phyloP scores from a whole-genome alignment of 2,113 vertebrate genomes.

The Boulengeromyrus knoepffleri region DNA sequence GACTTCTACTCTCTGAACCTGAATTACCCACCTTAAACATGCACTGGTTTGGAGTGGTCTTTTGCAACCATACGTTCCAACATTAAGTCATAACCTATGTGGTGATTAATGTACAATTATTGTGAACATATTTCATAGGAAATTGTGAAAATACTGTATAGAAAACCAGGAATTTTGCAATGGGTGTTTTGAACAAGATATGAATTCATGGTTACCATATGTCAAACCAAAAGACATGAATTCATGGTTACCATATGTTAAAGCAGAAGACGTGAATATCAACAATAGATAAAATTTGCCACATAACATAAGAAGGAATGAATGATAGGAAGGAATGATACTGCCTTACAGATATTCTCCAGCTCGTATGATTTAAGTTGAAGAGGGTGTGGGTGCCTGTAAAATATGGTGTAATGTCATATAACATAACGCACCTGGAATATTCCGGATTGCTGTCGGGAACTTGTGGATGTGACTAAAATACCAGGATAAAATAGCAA shows the following conservation, averaged over 20 bases:
- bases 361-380: neutral
- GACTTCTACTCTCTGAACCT: neutral
- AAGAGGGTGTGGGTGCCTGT: neutral
- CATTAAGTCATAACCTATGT: neutral
- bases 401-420: neutral
- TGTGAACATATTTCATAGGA: neutral
- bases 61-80: neutral
- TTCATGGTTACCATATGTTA: neutral
- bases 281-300: neutral
- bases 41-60: neutral
- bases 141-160: neutral
- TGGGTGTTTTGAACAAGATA: neutral
- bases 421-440: neutral
- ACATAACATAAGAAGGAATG: neutral
- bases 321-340: neutral
- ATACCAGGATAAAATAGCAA: neutral
- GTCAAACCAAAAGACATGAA: neutral
- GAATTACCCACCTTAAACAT: neutral
- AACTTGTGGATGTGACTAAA: neutral
- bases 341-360: neutral
- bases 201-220: neutral
- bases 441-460: neutral
- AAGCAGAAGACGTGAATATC: neutral
- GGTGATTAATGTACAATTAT: neutral
- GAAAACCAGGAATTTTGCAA: neutral